A percentile compares a stretch with the other conserved stretches of the same genome.
Conservation (phyloP, 2,113 vertebrate species). For the Sinosuthora webbiana region DNA sequence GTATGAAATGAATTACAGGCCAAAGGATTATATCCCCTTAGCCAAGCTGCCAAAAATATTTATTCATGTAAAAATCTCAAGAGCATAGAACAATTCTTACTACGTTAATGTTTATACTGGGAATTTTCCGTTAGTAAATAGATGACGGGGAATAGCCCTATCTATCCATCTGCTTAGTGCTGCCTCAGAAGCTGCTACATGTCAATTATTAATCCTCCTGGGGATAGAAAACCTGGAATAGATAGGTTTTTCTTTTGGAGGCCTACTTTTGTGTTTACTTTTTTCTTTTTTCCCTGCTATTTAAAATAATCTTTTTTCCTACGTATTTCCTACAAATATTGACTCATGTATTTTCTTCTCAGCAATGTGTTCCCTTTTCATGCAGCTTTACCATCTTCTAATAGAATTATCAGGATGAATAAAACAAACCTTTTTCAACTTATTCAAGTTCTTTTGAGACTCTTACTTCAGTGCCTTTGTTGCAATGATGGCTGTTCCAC, state of each 20-base stretch:
- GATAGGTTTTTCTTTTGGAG: neutral
- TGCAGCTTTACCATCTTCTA: neutral
- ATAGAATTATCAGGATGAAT: neutral
- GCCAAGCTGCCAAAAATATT: slow-evolving; percentile 42
- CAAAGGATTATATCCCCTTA: neutral
- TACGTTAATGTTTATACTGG: slow-evolving; percentile 14
- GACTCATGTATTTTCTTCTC: neutral
- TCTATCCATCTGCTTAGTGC: slow-evolving; percentile 12
- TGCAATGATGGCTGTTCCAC: neutral
- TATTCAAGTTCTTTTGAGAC: neutral
- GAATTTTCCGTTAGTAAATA: slow-evolving; percentile 40
- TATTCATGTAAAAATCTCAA: slow-evolving; percentile 36
- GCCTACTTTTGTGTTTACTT: neutral
- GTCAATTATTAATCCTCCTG: slow-evolving; percentile 20
- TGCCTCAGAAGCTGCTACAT: slow-evolving; percentile 4
- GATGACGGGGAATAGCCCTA: neutral
- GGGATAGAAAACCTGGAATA: neutral
- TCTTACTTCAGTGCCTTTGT: neutral
- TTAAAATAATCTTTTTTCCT: neutral
- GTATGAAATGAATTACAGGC: neutral
- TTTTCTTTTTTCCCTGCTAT: neutral
- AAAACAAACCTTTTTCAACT: neutral
- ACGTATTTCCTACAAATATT: neutral
- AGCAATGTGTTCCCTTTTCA: neutral
- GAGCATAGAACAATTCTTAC: slow-evolving; percentile 37